phyloP scores from a whole-genome alignment of 2,888 invertebrate genomes.

The Rutpela maculata region DNA sequence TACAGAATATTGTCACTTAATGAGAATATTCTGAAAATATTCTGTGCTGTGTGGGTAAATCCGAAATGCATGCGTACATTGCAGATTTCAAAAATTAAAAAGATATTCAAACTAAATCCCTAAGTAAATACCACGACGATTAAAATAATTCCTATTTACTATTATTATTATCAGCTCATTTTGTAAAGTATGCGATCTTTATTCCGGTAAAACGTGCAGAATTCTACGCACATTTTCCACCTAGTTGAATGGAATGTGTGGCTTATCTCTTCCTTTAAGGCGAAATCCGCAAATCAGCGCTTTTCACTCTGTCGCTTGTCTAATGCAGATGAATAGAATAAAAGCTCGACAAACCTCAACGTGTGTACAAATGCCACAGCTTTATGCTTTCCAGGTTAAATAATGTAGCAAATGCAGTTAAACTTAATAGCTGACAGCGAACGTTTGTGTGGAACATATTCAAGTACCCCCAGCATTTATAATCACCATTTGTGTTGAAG shows the following conservation, averaged over 20 bases:
- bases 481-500: neutral
- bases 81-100: too few relatives aligned
- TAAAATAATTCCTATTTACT: neutral
- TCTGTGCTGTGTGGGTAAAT: too few relatives aligned
- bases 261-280: conserved; percentile 2
- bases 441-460: neutral
- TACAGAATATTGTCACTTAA: too few relatives aligned
- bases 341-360: neutral
- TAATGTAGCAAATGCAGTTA: conserved; percentile 2
- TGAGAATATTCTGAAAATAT: too few relatives aligned
- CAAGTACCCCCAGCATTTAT: neutral
- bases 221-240: conserved; percentile 18
- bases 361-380: neutral
- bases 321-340: conserved; percentile 17
- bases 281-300: neutral
- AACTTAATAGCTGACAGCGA: neutral
- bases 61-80: too few relatives aligned
- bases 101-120: too few relatives aligned
- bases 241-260: conserved; percentile 4
- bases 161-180: neutral
- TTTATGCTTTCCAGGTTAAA: neutral
- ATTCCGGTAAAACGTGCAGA: neutral
- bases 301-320: conserved; percentile 5
- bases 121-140: neutral
- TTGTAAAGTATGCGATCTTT: neutral